phyloP scores from a whole-genome alignment of 2,113 vertebrate genomes.

The Formicarius rufipectus region DNA sequence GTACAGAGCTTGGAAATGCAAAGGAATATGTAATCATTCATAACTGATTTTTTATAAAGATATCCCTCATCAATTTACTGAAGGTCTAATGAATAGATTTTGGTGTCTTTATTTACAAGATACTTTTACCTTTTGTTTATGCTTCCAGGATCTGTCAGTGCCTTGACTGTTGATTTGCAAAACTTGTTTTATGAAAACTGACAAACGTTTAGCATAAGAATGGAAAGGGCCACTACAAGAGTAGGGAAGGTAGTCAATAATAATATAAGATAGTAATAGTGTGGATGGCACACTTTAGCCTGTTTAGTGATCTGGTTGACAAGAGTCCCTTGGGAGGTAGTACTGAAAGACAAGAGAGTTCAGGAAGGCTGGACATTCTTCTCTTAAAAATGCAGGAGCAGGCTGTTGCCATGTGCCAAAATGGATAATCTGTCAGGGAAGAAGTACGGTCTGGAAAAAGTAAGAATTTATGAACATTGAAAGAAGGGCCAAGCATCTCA shows the following conservation, averaged over 20 bases:
- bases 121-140: not conserved
- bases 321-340: not conserved
- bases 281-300: not conserved
- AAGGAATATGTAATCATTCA: not conserved
- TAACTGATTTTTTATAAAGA: not conserved
- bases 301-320: not conserved
- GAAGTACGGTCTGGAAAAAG: not conserved
- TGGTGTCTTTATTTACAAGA: not conserved
- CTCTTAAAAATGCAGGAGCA: not conserved
- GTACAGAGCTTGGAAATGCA: not conserved
- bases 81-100: not conserved
- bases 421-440: not conserved
- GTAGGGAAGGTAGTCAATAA: not conserved
- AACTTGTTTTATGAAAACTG: not conserved
- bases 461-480: not conserved
- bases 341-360: not conserved
- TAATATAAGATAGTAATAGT: not conserved
- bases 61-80: not conserved
- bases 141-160: not conserved
- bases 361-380: not conserved
- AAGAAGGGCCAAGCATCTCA: not conserved
- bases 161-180: not conserved
- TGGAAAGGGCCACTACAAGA: fast-evolving
- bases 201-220: not conserved
- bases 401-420: not conserved